phyloP scores from a whole-genome alignment of 2,888 invertebrate genomes.

The Drosophila fulvimacula region DNA sequence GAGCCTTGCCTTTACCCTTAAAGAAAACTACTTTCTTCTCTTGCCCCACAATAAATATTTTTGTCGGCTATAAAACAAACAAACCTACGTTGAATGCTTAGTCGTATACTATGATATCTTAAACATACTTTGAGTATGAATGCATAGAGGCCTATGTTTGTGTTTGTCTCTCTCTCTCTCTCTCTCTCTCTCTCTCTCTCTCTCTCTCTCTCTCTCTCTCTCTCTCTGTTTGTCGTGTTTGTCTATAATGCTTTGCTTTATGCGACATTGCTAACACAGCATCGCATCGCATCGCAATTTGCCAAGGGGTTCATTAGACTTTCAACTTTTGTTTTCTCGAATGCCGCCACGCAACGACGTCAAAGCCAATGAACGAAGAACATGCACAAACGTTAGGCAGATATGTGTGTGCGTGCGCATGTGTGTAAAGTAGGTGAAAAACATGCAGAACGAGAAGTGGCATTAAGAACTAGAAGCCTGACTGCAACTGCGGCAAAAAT shows the following conservation, averaged over 20 bases:
- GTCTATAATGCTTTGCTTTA: slow-evolving; percentile 44
- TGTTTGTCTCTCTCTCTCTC: neutral
- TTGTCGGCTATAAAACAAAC: slow-evolving; percentile 19
- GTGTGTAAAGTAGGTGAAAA: slow-evolving; percentile 9
- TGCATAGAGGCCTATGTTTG: neutral
- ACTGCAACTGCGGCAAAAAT: slow-evolving; percentile 59
- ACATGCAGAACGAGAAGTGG: slow-evolving; percentile 2
- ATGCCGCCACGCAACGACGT: slow-evolving; percentile 58
- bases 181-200: neutral
- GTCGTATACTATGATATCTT: slow-evolving; percentile 18
- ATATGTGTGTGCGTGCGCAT: slow-evolving; percentile 8
- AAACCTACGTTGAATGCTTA: slow-evolving; percentile 32
- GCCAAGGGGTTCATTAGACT: slow-evolving; percentile 79
- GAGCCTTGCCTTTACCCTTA: neutral
- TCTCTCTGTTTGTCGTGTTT: slow-evolving; percentile 11
- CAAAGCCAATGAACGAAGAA: slow-evolving; percentile 78
- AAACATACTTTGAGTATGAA: slow-evolving; percentile 7
- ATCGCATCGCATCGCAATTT: slow-evolving; percentile 38
- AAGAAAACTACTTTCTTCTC: neutral
- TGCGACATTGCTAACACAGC: slow-evolving; percentile 38
- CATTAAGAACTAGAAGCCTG: slow-evolving; percentile 6
- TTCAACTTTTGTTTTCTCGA: slow-evolving; percentile 55
- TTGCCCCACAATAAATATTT: slow-evolving; percentile 21
- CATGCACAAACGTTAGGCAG: slow-evolving; percentile 49
- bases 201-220: neutral